Base-by-base conservation (phyloP, 2,888 invertebrate species). In the Agonopterix alstromeriana region DNA sequence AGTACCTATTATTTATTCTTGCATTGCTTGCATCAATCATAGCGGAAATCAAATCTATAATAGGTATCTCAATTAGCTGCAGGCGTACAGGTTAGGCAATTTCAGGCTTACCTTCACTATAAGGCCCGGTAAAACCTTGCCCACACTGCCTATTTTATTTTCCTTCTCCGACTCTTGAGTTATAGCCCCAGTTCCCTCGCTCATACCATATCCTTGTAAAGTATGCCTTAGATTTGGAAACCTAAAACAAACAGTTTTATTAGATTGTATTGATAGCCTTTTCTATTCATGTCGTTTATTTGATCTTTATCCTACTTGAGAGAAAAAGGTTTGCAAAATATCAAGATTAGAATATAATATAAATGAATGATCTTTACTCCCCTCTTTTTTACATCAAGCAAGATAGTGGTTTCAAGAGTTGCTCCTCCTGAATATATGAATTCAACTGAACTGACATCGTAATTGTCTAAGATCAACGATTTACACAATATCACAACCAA, bases 371-470 rank as follows among this genome's bases (percentile, higher is more conserved):
- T 10, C 11, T 10, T 42, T 10, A 42, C 47, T 42, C 59, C 80
- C 83, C 68, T 76, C 35, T 53, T 58, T 55, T 69, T 77, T 0
- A 65, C 49, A 52, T 67, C 58, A 27, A 45, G 47, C 9, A 81
- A 77, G 5, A 68, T 60, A 27, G 52, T 55, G 11, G 53, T 27
- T 51, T 70, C 69, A 45, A 80, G 54, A n/a, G 80, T 67, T 7
- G 82, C 77, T n/a, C 82, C 83, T 14, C 82, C 82, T 47, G 65
- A 64, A 50, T 64, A 58, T 35, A 80, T 54, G 2, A 63, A 2
- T 55, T 79, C 63, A 3, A 80, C 65, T 2, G 81, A 78, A 53
- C 71, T 70, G 1, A 80, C 55, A 49, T 82, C 67, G 42, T 68
- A 79, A 11, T 76, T 65, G n/a, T 68, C 56, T 35, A 74, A 43